A percentile compares a stretch with the other conserved stretches of the same genome.
phyloP scores from a whole-genome alignment of 92 coral and sea anemone genomes.

The Nematostella vectensis region DNA sequence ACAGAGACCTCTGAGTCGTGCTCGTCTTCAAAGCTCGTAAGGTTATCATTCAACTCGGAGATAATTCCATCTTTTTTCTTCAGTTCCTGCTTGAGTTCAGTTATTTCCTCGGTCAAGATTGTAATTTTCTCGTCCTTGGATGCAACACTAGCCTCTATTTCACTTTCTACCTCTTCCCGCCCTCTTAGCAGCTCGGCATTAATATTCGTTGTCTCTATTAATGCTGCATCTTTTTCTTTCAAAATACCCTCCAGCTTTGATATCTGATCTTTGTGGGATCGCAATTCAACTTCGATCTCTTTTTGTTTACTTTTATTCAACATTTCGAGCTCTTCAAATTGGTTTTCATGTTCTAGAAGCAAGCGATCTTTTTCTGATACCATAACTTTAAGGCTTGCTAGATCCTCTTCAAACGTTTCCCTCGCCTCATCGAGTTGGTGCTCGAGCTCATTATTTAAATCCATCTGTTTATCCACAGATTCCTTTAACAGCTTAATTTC shows the following conservation, averaged over 20 bases:
- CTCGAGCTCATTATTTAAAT: conserved; percentile 43
- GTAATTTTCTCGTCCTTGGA: conserved; percentile 4
- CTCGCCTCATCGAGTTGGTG: conserved; percentile 40
- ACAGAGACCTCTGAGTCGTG: conserved; percentile 60
- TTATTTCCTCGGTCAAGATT: conserved; percentile 21
- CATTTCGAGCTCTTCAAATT: not conserved
- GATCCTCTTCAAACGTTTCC: conserved; percentile 24
- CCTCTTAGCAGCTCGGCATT: conserved; percentile 21
- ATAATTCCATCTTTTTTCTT: conserved; percentile 54
- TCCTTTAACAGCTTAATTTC: conserved; percentile 55
- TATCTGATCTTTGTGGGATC: conserved; percentile 6
- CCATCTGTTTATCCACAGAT: conserved; percentile 53
- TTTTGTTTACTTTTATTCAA: not conserved
- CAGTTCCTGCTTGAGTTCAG: conserved; percentile 33
- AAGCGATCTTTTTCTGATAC: conserved; percentile 16
- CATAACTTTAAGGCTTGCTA: conserved; percentile 16
- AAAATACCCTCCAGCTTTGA: conserved; percentile 22
- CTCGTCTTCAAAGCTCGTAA: conserved; percentile 82
- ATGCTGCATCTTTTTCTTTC: conserved; percentile 3
- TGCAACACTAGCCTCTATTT: conserved; percentile 9
- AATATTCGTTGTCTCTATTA: conserved; percentile 19
- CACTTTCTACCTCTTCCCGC: conserved; percentile 35
- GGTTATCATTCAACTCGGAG: conserved; percentile 65
- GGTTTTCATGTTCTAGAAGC: conserved; percentile 16
- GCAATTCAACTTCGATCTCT: conserved; percentile 13